These are phyloP conservation scores for Musca domestica DNA, from an alignment of 1,140 invertebrate genomes.

Conservation along the genomic window DNA sequence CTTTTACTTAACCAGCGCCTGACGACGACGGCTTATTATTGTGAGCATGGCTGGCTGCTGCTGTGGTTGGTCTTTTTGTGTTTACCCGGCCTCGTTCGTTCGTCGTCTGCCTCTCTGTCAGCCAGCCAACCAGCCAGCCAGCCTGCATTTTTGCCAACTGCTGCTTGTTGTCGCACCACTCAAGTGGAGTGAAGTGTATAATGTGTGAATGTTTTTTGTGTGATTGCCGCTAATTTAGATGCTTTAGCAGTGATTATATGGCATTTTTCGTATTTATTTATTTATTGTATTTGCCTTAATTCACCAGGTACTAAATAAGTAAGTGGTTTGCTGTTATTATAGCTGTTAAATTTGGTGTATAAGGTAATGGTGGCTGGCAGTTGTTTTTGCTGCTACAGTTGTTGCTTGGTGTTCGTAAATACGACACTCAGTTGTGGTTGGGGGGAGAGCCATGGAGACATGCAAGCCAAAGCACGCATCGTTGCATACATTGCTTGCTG, in stretches of 20 bases:
- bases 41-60: neutral
- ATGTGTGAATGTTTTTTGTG: conserved; percentile 22
- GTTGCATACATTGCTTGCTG: no score
- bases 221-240: conserved; percentile 22
- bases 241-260: conserved; percentile 22
- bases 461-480: neutral
- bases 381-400: neutral
- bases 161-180: no score
- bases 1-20: no score
- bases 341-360: conserved; percentile 21
- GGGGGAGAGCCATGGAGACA: neutral
- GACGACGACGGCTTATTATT: no score
- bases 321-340: conserved; percentile 16
- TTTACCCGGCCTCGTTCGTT: neutral
- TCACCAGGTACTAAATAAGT: conserved; percentile 22
- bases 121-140: no score
- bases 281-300: conserved; percentile 22
- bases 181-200: neutral
- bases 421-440: neutral
- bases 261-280: conserved; percentile 23
- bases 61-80: neutral
- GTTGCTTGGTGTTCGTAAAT: neutral
- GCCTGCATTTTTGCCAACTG: no score
- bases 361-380: conserved; percentile 13
- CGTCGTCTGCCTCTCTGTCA: no score